phyloP scores from a whole-genome alignment of 2,888 invertebrate genomes.

The Athrips mouffetella region DNA sequence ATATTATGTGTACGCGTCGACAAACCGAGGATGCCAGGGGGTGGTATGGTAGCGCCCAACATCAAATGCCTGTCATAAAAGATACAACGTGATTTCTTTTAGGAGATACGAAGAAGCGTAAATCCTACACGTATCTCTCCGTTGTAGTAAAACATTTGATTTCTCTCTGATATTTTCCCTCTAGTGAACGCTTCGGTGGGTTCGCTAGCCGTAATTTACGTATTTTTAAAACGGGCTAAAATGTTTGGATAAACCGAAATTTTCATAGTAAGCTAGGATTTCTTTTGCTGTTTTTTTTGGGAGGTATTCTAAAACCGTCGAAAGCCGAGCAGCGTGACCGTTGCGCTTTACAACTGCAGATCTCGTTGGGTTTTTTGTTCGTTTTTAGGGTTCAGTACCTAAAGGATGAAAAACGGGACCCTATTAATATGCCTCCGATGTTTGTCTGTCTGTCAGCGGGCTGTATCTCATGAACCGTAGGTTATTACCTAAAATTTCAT shows the following conservation, averaged over 20 bases:
- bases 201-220: conserved; percentile 13
- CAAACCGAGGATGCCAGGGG: conserved; percentile 9
- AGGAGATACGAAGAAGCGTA: conserved; percentile 11
- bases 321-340: conserved; percentile 23
- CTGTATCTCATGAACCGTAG: no score
- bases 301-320: conserved; percentile 26
- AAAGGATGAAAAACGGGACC: no score
- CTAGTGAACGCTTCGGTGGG: conserved; percentile 6
- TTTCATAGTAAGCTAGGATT: conserved; percentile 18
- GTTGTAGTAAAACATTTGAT: conserved; percentile 9
- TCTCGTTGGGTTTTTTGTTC: conserved; percentile 11
- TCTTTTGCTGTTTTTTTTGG: conserved; percentile 19
- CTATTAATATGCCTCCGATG: no score
- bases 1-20: conserved; percentile 12
- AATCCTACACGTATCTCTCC: conserved; percentile 6
- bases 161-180: background rate
- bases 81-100: conserved; percentile 15
- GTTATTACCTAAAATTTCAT: no score
- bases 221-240: conserved; percentile 14
- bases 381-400: no score
- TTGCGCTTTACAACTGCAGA: conserved; percentile 23
- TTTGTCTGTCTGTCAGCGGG: no score
- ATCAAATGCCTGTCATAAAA: conserved; percentile 14
- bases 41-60: conserved; percentile 10
- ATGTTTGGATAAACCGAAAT: conserved; percentile 20